Percentiles rank a stretch among this genome's conserved stretches.
phyloP scores from a whole-genome alignment of 2,113 vertebrate species.

The Myanophis thanlyinensis region DNA sequence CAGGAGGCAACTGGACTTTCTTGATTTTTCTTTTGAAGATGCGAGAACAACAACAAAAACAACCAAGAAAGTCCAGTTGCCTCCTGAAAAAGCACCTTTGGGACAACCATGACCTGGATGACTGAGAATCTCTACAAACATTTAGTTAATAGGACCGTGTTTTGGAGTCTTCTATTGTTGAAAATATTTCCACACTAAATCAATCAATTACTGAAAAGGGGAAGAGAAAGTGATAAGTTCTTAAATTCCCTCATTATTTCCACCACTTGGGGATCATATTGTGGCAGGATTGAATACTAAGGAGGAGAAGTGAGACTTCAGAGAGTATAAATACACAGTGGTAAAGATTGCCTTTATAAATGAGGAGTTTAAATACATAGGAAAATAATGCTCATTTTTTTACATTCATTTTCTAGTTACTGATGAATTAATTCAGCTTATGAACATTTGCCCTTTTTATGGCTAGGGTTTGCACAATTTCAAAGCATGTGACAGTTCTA shows the following conservation, averaged over 20 bases:
- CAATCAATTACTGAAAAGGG: background rate
- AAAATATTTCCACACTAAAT: background rate
- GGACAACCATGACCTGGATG: no score
- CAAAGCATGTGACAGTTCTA: background rate
- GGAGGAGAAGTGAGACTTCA: background rate
- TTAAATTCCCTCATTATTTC: background rate
- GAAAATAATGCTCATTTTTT: background rate
- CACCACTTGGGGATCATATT: background rate
- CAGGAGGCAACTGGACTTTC: no score
- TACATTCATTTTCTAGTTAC: background rate
- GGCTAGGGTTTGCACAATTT: background rate
- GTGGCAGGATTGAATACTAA: background rate
- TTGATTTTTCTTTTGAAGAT: no score
- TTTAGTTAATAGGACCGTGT: background rate
- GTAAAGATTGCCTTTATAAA: background rate
- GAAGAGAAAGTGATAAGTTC: no score
- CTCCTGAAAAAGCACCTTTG: no score
- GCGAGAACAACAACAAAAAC: no score
- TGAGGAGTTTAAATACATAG: background rate
- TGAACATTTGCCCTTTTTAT: background rate
- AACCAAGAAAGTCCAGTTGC: no score
- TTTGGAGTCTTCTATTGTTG: background rate
- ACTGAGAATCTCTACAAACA: no score
- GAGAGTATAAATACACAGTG: background rate
- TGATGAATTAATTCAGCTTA: background rate